phyloP scores from a whole-genome alignment of 2,113 vertebrate genomes.

The Syrrhaptes paradoxus region DNA sequence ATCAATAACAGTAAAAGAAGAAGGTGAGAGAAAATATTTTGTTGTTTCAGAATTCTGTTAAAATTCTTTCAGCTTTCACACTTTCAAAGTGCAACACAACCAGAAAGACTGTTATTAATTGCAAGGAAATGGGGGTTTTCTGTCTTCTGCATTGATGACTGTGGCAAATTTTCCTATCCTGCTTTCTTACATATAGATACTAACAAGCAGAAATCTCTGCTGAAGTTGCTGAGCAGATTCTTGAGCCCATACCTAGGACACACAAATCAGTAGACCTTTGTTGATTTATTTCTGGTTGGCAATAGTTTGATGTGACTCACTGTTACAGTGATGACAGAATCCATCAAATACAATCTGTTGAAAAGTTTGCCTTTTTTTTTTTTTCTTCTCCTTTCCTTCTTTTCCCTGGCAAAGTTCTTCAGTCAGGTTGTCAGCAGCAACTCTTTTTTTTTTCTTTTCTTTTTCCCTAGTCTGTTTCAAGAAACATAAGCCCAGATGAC shows the following conservation, averaged over 20 bases:
- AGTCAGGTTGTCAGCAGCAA: background rate
- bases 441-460: background rate
- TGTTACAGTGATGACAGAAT: background rate
- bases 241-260: background rate
- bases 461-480: background rate
- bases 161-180: background rate
- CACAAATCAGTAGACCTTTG: background rate
- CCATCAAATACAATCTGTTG: background rate
- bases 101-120: background rate
- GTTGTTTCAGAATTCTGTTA: background rate
- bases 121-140: background rate
- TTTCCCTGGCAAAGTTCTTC: background rate
- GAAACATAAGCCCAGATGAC: background rate
- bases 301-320: background rate
- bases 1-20: background rate
- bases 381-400: no score
- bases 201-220: background rate
- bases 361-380: background rate
- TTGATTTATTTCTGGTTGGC: background rate
- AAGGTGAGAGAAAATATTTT: background rate
- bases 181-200: background rate
- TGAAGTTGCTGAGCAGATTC: background rate
- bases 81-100: background rate
- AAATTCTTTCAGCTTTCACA: background rate
- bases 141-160: background rate